These are phyloP conservation scores for Rostratula benghalensis DNA, from an alignment of 2,113 vertebrate genomes.

Conservation along the genomic window DNA sequence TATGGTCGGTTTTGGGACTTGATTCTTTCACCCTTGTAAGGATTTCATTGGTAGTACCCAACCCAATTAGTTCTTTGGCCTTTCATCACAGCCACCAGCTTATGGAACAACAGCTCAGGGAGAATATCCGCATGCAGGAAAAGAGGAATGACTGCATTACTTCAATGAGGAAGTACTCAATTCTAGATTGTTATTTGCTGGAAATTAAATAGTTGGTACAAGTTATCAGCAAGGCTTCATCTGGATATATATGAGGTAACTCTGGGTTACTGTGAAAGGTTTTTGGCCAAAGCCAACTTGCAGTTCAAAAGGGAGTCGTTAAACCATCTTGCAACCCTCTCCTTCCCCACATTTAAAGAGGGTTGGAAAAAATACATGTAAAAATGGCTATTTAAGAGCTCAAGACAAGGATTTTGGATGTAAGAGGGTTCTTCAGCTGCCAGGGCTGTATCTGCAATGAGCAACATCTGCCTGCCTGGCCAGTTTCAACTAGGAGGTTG, in stretches of 20 bases:
- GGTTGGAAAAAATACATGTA: fast-evolving
- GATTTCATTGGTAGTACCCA: background rate
- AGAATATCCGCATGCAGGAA: background rate
- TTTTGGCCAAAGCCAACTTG: background rate
- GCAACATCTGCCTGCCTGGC: background rate
- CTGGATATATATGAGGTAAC: background rate
- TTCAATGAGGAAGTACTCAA: background rate
- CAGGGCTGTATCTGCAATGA: background rate
- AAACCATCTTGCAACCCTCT: background rate
- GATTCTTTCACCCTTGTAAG: background rate
- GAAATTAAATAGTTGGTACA: background rate
- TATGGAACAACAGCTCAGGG: background rate
- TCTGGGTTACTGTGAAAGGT: background rate
- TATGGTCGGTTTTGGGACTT: background rate
- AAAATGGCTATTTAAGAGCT: background rate
- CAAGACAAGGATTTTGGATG: background rate
- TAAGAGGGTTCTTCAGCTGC: background rate
- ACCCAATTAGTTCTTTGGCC: background rate
- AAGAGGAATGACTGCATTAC: background rate
- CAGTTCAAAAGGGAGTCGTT: background rate
- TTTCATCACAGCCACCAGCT: background rate
- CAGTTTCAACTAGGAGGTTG: background rate
- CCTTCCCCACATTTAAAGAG: background rate
- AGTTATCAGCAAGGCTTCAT: background rate
- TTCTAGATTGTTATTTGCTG: background rate